A percentile compares a stretch with the other conserved stretches of the same genome.
These are phyloP conservation scores for Microcebus griseorufus DNA, from an alignment of 2,113 vertebrate genomes.

Conservation along the genomic window DNA sequence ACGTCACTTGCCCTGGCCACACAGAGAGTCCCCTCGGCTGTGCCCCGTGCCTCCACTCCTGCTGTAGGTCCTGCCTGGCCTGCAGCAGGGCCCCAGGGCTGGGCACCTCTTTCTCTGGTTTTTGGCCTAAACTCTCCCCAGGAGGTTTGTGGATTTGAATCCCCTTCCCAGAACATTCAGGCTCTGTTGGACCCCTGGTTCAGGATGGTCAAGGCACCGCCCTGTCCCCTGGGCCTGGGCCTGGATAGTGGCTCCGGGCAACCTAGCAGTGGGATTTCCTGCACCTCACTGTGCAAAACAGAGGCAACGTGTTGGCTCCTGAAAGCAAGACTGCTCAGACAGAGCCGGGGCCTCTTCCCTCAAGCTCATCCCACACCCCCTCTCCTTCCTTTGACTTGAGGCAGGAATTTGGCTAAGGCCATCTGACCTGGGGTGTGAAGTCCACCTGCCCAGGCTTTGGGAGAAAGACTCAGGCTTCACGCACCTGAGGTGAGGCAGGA, in stretches of 20 bases:
- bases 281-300: background rate
- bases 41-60: accelerated
- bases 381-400: background rate
- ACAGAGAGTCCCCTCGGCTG: background rate
- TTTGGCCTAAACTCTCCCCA: background rate
- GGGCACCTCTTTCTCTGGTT: background rate
- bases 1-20: background rate
- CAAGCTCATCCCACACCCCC: background rate
- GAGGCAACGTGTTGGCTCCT: accelerated
- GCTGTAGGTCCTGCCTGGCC: background rate
- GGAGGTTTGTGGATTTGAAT: background rate
- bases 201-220: background rate
- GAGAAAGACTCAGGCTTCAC: background rate
- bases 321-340: background rate
- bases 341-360: too few species aligned
- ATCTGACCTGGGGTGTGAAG: background rate
- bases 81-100: background rate
- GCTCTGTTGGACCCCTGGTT: background rate
- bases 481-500: accelerated
- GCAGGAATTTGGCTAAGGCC: background rate
- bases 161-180: background rate
- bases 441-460: background rate
- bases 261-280: background rate
- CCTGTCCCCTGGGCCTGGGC: too few species aligned
- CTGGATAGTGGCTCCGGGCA: background rate